Percentiles rank a stretch among this genome's conserved stretches.
Evolutionary conservation across 2,113 vertebrate species (phyloP).

Genomic region (Crypturellus undulatus): DNA sequence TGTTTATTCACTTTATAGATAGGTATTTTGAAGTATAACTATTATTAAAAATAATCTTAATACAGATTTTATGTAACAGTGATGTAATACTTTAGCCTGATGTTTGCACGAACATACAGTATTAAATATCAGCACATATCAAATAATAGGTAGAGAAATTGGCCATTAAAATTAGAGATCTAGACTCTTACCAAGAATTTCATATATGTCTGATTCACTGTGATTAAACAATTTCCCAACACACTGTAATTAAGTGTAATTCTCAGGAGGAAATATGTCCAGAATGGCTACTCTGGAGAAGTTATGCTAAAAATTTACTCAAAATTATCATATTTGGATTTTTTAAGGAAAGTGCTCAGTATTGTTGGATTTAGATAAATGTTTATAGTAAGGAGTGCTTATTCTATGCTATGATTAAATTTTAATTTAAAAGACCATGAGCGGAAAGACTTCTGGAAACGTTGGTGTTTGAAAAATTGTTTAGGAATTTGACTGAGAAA

Average conservation of each 20-base stretch:
- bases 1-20: background rate
- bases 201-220: background rate
- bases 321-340: background rate
- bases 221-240: background rate
- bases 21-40: background rate
- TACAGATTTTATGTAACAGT: fast-evolving
- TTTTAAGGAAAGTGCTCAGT: background rate
- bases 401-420: background rate
- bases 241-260: background rate
- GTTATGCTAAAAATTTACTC: background rate
- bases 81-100: background rate
- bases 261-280: background rate
- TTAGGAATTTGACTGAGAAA: background rate
- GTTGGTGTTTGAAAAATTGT: background rate
- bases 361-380: background rate
- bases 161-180: background rate
- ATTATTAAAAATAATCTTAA: background rate
- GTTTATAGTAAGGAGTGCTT: background rate
- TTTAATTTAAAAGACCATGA: background rate
- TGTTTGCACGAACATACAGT: background rate
- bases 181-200: background rate
- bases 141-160: background rate
- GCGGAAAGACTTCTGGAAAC: background rate
- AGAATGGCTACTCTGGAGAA: background rate
- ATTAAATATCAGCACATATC: background rate